phyloP scores from a whole-genome alignment of 2,888 invertebrate species.

The Callinectes sapidus region DNA sequence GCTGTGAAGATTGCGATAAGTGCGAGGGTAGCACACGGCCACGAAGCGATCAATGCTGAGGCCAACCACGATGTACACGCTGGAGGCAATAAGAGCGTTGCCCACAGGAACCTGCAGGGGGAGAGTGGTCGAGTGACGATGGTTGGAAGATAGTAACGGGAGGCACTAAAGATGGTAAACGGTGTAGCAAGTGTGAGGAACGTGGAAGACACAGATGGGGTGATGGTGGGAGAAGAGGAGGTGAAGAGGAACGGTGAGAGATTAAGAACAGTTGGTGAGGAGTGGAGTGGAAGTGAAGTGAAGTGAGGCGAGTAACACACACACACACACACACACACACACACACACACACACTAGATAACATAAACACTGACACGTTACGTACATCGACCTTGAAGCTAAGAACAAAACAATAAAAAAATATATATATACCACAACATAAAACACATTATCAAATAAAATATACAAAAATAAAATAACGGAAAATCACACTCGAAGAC shows the following conservation, averaged over 20 bases:
- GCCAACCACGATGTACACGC: constrained; percentile 78
- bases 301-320: background rate
- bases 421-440: background rate
- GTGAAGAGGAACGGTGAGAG: background rate
- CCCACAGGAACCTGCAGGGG: constrained; percentile 75
- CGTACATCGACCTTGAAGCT: background rate
- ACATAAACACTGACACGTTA: background rate
- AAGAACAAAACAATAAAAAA: background rate
- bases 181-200: background rate
- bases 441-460: background rate
- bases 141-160: background rate
- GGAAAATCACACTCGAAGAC: background rate
- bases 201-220: background rate
- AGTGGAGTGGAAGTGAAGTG: background rate
- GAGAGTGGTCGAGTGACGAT: background rate
- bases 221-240: background rate
- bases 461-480: background rate
- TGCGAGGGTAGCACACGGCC: constrained; percentile 77
- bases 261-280: background rate
- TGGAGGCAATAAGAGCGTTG: constrained; percentile 78
- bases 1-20: constrained; percentile 76
- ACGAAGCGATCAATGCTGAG: constrained; percentile 78
- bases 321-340: background rate
- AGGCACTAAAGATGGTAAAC: background rate
- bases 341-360: background rate